Percentiles rank a stretch among this genome's conserved stretches.
Evolutionary conservation across 2,797 vertebrate species (phyloP).

Genomic region (Alauda arvensis): DNA sequence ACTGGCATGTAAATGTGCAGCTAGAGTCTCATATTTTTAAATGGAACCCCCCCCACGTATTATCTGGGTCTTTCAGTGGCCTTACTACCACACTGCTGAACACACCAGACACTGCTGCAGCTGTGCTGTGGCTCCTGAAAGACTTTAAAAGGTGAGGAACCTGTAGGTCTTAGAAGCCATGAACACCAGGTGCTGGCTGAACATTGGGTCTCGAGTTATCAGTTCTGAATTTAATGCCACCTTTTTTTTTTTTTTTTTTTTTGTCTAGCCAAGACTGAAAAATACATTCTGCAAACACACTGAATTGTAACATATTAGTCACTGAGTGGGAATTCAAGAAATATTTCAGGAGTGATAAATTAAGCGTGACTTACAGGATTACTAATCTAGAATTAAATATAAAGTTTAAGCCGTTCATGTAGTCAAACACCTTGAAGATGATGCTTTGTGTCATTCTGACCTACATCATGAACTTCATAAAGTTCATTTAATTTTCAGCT

Average conservation of each 20-base stretch:
- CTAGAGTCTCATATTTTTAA: background rate
- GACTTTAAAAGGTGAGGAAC: background rate
- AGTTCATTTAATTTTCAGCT: background rate
- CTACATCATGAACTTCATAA: background rate
- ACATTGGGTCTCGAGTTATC: background rate
- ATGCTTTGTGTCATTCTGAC: background rate
- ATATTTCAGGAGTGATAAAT: background rate
- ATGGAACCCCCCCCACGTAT: rapidly evolving
- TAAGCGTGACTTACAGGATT: background rate
- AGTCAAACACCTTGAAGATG: background rate
- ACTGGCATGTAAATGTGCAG: background rate
- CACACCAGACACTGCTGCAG: background rate
- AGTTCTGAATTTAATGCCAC: background rate
- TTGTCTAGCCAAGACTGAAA: background rate
- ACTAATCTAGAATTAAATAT: background rate
- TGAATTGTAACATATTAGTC: background rate
- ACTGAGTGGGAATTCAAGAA: background rate
- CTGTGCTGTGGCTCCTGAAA: background rate
- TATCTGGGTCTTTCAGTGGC: background rate
- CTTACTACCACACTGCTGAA: background rate
- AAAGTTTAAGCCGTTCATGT: background rate
- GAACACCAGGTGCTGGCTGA: background rate
- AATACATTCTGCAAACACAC: background rate
- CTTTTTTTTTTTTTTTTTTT: background rate
- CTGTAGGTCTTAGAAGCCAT: background rate